Percentiles rank a stretch among this genome's conserved stretches.
phyloP scores from a whole-genome alignment of 2,113 vertebrate species.

The Thamnophis sirtalis region DNA sequence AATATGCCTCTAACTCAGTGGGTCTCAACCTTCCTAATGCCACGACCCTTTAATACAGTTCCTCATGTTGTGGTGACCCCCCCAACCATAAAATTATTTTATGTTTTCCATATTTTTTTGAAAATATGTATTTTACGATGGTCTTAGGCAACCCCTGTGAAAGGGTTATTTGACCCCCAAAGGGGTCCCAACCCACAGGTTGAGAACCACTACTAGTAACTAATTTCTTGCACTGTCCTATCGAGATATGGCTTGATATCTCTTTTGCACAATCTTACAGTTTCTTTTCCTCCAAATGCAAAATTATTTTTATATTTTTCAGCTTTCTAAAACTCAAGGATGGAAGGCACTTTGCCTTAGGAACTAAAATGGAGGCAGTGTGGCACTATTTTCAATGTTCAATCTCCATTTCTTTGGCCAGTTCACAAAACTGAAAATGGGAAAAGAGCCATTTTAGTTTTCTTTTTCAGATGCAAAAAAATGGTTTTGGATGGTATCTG shows the following conservation, averaged over 20 bases:
- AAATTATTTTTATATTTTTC: background rate
- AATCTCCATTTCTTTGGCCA: background rate
- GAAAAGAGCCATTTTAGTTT: background rate
- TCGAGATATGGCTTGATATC: background rate
- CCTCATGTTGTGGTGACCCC: too few relatives aligned
- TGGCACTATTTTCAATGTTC: background rate
- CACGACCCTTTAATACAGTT: too few relatives aligned
- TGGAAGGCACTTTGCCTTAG: background rate
- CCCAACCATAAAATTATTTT: too few relatives aligned
- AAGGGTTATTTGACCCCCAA: too few relatives aligned
- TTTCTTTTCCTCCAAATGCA: background rate
- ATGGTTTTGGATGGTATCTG: background rate
- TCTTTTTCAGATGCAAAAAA: background rate
- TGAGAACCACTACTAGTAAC: too few relatives aligned
- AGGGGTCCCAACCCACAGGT: too few relatives aligned
- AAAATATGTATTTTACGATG: too few relatives aligned
- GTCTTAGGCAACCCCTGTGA: too few relatives aligned
- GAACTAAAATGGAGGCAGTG: accelerated
- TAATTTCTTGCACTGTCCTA: background rate
- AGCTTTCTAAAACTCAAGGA: accelerated
- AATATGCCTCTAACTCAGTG: background rate
- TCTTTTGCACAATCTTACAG: background rate
- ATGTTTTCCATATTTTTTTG: too few relatives aligned
- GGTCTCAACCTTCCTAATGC: too few relatives aligned
- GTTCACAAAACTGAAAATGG: background rate